phyloP scores from a whole-genome alignment of 2,113 vertebrate species.

The Lates calcarifer region DNA sequence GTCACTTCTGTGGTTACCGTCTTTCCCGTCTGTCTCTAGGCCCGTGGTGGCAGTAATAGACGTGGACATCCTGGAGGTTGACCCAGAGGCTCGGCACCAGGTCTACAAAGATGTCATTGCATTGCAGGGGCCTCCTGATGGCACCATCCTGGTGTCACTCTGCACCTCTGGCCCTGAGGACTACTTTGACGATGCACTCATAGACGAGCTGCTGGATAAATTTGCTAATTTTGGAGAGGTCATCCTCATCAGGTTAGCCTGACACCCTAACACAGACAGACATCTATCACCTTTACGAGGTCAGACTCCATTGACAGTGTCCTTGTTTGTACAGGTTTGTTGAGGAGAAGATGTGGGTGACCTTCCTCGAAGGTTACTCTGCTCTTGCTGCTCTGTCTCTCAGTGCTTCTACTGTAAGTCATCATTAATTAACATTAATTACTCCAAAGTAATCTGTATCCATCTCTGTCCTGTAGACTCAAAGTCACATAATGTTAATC shows the following conservation, averaged over 20 bases:
- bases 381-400: conserved; percentile 91
- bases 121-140: conserved; percentile 94
- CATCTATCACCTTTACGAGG: background rate
- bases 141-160: conserved; percentile 94
- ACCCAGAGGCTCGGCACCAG: conserved; percentile 93
- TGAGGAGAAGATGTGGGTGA: conserved; percentile 99
- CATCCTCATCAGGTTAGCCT: conserved; percentile 94
- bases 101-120: conserved; percentile 96
- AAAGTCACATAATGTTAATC: background rate
- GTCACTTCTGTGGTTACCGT: background rate
- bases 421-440: background rate
- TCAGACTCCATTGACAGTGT: background rate
- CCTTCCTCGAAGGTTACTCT: conserved; percentile 96
- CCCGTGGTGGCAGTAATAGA: conserved; percentile 96
- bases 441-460: background rate
- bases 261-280: background rate
- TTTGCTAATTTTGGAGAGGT: conserved; percentile 95
- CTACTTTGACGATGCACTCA: conserved; percentile 94
- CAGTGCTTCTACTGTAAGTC: conserved; percentile 92
- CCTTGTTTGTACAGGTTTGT: conserved; percentile 89
- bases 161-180: conserved; percentile 89
- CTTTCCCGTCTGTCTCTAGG: conserved; percentile 76
- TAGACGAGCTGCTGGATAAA: conserved; percentile 95
- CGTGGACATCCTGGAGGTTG: conserved; percentile 96
- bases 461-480: background rate